Evolutionary conservation across 30 jellyfish, hydroid and myxozoan genomes (phyloP), one percentile per base, ranked within the genome.

Genomic region (Chironex yamaguchii): DNA sequence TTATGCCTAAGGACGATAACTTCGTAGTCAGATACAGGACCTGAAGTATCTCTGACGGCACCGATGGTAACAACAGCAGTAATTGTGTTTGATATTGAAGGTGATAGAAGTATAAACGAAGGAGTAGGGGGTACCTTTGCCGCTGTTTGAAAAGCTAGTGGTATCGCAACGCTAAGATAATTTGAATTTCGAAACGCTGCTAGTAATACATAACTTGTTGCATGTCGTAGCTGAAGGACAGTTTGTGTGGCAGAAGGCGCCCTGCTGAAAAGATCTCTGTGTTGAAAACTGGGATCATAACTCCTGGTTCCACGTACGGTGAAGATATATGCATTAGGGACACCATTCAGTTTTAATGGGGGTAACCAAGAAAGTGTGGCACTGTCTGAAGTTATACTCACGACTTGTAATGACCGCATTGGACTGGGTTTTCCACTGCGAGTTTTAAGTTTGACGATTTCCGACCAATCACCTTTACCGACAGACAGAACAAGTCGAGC

Each of bases 71-170:
- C 85, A 33, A 36, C 49, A 23, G 73, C 79, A 12, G 2, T 62
- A 24, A 79, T 54, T 6, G 58, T 6, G 1, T 29, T 54, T 4
- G 74, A 68, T 1, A 68, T 62, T 1, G 88, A 64, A 21, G 76
- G 67, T 27, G 27, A 62, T 73, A 50, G 64, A 9, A 85, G 28
- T 14, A 25, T 48, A 0, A 72, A 27, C 17, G 81, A 76, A 25
- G 27, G 25, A 20, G 95, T 88, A 24, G 58, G 76, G 21, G 95
- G 95, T 0, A 85, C 84, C 84, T 27, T 0, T 23, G 95, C 95
- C 14, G 34, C 84, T 29, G 84, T 85, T 48, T 14, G 68, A 48
- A 36, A 53, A 0, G 63, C 13, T 4, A 73, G 52, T 30, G 48
- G 20, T 20, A 24, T 22, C 17, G 29, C 21, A 0, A 11, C 29